phyloP scores from a whole-genome alignment of 2,888 invertebrate species.

The Phasia obesa region DNA sequence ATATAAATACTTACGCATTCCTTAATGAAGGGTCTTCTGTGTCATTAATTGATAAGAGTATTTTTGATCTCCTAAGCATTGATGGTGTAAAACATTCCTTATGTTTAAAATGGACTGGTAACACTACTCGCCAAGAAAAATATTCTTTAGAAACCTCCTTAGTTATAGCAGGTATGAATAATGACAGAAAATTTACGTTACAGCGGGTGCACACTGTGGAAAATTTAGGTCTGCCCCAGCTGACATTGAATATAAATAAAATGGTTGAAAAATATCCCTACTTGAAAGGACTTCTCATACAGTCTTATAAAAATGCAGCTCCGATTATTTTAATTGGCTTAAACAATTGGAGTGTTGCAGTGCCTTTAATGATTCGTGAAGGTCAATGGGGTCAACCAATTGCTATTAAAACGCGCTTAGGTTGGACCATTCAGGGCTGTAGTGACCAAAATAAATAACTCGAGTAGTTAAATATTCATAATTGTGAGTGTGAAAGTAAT shows the following conservation, averaged over 20 bases:
- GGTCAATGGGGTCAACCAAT: conserved; percentile 1
- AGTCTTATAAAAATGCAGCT: conserved; percentile 48
- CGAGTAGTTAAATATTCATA: conserved; percentile 36
- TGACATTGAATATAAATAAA: conserved; percentile 4
- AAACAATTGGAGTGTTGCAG: too few species aligned
- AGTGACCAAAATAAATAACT: not conserved
- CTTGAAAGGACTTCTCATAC: conserved; percentile 37
- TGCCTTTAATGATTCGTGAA: conserved; percentile 15
- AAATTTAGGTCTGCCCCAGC: not conserved
- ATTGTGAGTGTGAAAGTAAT: conserved; percentile 25
- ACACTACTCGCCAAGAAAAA: conserved; percentile 27
- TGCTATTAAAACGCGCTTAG: not conserved
- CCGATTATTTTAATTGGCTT: too few species aligned
- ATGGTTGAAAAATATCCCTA: conserved; percentile 14
- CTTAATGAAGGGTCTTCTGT: too few species aligned
- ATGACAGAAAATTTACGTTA: not conserved
- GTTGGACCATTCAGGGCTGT: conserved; percentile 11
- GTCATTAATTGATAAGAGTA: too few species aligned
- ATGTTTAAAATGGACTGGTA: not conserved
- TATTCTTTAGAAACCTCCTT: not conserved
- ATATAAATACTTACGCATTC: conserved; percentile 25
- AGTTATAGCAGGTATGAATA: not conserved
- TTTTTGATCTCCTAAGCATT: too few species aligned
- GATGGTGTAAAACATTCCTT: too few species aligned
- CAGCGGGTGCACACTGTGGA: not conserved